These are phyloP conservation scores for Pogonophryne albipinna DNA, from an alignment of 2,797 vertebrate genomes.

Conservation along the genomic window DNA sequence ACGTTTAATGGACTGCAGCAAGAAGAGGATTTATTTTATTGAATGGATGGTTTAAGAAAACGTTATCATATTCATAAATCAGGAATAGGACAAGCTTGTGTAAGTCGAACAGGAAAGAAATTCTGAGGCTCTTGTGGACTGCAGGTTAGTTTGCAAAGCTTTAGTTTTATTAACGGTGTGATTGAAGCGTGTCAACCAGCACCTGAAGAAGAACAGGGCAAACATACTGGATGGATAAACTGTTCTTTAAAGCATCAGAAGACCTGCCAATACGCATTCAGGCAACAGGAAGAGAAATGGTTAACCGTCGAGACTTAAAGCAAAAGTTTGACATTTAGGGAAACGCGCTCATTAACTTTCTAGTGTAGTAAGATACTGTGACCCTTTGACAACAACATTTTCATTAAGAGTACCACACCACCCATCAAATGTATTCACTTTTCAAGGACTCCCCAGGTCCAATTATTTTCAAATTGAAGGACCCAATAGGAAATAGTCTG, in stretches of 20 bases:
- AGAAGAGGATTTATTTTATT: conserved; percentile 38
- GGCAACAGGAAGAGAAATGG: conserved; percentile 11
- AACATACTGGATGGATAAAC: conserved; percentile 1
- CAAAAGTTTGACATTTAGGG: conserved; percentile 1
- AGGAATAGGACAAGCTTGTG: conserved; percentile 2
- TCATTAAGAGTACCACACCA: too few species aligned
- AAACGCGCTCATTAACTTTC: not conserved
- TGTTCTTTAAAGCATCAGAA: conserved; percentile 14
- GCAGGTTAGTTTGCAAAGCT: conserved; percentile 12
- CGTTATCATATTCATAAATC: conserved; percentile 22
- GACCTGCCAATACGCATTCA: conserved; percentile 21
- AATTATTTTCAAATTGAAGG: too few species aligned
- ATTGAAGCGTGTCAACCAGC: conserved; percentile 26
- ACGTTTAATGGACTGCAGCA: conserved; percentile 17
- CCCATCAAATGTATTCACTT: too few species aligned
- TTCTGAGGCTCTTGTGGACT: not conserved
- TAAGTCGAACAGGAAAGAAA: not conserved
- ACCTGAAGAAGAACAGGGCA: conserved; percentile 30
- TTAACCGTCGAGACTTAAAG: not conserved
- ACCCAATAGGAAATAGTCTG: too few species aligned
- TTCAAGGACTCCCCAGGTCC: too few species aligned
- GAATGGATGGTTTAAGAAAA: conserved; percentile 32
- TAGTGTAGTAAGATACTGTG: not conserved
- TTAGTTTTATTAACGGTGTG: conserved; percentile 29
- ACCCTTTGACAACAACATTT: too few species aligned